Conservation (phyloP, 2,888 invertebrate genomes). For the Limenitis camilla region DNA sequence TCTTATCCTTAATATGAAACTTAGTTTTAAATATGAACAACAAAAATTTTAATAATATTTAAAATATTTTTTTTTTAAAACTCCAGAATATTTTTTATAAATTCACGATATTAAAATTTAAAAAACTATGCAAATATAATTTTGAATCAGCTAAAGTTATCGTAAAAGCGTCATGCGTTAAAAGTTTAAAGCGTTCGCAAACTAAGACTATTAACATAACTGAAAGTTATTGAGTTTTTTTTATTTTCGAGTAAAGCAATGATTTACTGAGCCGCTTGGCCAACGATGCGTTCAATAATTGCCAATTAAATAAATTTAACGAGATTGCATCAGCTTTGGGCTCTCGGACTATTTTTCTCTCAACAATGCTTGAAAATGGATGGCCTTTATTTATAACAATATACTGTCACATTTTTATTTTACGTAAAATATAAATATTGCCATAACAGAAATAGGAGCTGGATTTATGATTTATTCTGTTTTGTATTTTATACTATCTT, state of each 20-base stretch:
- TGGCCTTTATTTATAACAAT: slow-evolving; percentile 4
- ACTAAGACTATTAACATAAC: slow-evolving; percentile 6
- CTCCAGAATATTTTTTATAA: too few species aligned
- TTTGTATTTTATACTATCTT: background rate
- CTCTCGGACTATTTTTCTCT: slow-evolving; percentile 10
- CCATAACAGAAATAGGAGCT: background rate
- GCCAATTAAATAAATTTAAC: slow-evolving; percentile 20
- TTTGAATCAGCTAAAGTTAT: slow-evolving; percentile 1
- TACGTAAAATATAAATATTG: slow-evolving; percentile 2
- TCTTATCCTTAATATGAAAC: too few species aligned
- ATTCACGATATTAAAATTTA: too few species aligned
- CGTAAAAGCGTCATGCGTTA: background rate
- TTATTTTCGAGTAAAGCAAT: slow-evolving; percentile 2
- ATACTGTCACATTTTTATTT: slow-evolving; percentile 2
- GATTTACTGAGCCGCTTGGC: slow-evolving; percentile 10
- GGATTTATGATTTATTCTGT: slow-evolving; percentile 10
- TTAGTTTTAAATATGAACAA: too few species aligned
- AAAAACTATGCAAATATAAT: background rate
- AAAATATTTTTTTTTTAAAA: too few species aligned
- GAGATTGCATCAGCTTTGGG: slow-evolving; percentile 13
- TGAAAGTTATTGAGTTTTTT: slow-evolving; percentile 4
- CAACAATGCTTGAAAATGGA: slow-evolving; percentile 12
- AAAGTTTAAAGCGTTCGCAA: slow-evolving; percentile 10
- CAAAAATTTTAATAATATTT: too few species aligned
- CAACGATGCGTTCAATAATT: slow-evolving; percentile 18